Evolutionary conservation across 1,140 invertebrate genomes (phyloP).

Genomic region (Drosophila pruinosa): DNA sequence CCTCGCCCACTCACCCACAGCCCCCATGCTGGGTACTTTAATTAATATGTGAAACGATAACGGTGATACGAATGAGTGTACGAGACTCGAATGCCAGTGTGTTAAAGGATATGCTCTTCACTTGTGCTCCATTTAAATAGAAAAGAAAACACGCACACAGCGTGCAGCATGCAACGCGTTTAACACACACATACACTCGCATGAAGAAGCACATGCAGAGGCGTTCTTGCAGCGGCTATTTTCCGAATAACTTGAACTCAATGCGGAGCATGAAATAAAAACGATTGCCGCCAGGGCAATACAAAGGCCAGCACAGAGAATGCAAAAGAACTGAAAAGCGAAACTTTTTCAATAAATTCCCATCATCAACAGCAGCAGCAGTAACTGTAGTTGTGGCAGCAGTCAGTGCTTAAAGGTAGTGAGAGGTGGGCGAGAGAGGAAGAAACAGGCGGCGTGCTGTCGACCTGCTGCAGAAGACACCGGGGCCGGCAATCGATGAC

Average conservation of each 20-base stretch:
- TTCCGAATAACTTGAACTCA: conserved; percentile 80
- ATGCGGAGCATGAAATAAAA: conserved; percentile 75
- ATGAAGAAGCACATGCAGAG: conserved; percentile 4
- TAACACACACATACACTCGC: conserved; percentile 18
- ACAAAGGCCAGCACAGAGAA: conserved; percentile 61
- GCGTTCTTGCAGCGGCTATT: conserved; percentile 63
- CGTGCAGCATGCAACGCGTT: background rate
- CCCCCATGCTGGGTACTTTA: conserved; percentile 37
- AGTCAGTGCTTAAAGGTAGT: background rate
- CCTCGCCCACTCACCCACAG: background rate
- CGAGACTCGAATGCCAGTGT: no score
- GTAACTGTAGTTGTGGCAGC: no score
- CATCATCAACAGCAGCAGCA: conserved; percentile 64
- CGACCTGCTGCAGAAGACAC: conserved; percentile 59
- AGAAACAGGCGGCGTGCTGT: conserved; percentile 29
- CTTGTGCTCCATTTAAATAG: conserved; percentile 81
- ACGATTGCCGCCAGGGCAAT: conserved; percentile 56
- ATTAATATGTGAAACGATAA: conserved; percentile 72
- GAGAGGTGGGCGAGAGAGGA: background rate
- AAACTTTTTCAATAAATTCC: conserved; percentile 80
- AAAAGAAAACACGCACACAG: conserved; percentile 64
- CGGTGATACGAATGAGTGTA: conserved; percentile 17
- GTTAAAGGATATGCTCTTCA: conserved; percentile 67
- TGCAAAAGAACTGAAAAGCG: conserved; percentile 63
- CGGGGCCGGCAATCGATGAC: conserved; percentile 69